These are phyloP conservation scores for Lumbricus terrestris DNA, from an alignment of 2,888 invertebrate genomes.

Conservation along the genomic window DNA sequence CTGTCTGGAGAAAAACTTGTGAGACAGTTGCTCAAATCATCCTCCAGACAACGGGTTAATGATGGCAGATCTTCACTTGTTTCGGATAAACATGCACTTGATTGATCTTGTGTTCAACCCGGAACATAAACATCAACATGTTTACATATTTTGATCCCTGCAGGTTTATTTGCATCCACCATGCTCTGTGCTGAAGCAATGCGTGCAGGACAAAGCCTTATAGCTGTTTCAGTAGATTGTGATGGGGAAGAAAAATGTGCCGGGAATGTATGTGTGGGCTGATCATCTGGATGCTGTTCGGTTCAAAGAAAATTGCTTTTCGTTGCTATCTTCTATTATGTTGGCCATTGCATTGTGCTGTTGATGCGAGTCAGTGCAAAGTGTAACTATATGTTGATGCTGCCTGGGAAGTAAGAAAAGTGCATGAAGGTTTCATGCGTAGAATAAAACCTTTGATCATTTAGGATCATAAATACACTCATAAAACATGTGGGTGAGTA, in stretches of 20 bases:
- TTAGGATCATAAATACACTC: neutral
- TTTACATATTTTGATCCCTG: neutral
- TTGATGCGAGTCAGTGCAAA: neutral
- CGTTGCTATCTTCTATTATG: neutral
- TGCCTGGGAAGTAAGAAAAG: neutral
- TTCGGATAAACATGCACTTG: neutral
- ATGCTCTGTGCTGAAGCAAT: neutral
- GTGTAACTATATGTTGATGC: neutral
- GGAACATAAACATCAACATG: neutral
- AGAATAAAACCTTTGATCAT: neutral
- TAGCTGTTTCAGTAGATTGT: neutral
- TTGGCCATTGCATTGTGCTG: neutral
- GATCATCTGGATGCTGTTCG: neutral
- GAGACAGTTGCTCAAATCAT: neutral
- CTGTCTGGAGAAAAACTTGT: neutral
- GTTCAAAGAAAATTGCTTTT: neutral
- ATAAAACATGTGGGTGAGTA: neutral
- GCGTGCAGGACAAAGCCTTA: neutral
- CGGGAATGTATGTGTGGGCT: neutral
- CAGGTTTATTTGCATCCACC: neutral
- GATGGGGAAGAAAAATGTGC: neutral
- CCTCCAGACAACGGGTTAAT: neutral
- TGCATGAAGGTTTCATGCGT: neutral
- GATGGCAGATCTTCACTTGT: neutral
- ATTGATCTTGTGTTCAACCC: neutral